Base-by-base conservation (phyloP, 2,797 vertebrate species). In the Enteromius fasciolatus region DNA sequence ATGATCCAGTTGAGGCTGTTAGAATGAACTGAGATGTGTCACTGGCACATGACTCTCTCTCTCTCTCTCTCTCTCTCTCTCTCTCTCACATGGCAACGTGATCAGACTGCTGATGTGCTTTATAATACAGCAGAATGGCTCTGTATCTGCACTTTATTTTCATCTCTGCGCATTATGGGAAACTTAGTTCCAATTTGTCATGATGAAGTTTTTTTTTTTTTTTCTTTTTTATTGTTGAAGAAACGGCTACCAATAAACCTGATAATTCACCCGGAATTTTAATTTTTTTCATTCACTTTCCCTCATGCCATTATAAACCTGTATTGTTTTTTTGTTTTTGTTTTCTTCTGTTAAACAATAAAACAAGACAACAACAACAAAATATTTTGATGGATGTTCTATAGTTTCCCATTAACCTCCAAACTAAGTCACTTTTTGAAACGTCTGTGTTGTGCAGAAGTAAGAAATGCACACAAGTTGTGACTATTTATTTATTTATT, bases 21-120 rank as follows among this genome's bases (percentile, higher is more conserved):
- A 88, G 83, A 59, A 78, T 85, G 86, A 88, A 18, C 86, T 87
- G 87, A 84, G 85, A 89, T 85, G 85, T 90, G 90, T 92, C 88
- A 91, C 73, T 63, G 81, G 85, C 89, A 90, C 92, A 90, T 90
- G 91, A 79, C 78, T 48, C 69, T 69, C 36, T 66, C n/a, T 28
- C 23, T 44, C 31, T 68, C 33, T 64, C 54, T 81, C 52, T 52
- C 46, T 82, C 54, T 78, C 61, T 64, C 78, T 54, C 69, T 69
- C 36, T 66, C n/a, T 28, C 39, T 33, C 39, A 15, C 66, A 78
- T 76, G 63, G 78, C 78, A 52, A 84, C 76, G 76, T 85, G 59
- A 63, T 36, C 23, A 23, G 77, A 81, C 72, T 84, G 73, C 33
- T 20, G 66, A 83, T 82, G 75, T 44, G 33, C 48, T 50, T 78